Evolutionary conservation across 2,113 vertebrate genomes (phyloP).

Genomic region (Sander lucioperca): DNA sequence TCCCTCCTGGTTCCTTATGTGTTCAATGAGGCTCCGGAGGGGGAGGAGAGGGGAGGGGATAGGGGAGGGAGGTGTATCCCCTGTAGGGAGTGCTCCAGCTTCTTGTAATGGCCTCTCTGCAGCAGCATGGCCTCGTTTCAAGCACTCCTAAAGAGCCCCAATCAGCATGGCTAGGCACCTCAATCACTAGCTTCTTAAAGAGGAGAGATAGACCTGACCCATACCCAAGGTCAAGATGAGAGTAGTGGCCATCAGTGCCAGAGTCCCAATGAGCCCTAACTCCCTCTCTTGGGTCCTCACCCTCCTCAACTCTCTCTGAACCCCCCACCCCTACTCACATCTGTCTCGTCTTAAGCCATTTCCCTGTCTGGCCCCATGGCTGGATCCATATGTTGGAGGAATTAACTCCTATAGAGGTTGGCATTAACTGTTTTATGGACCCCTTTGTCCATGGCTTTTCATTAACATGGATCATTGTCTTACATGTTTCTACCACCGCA

Average conservation of each 20-base stretch:
- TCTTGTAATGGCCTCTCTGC: slow-evolving; percentile 67
- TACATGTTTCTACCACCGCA: slow-evolving; percentile 53
- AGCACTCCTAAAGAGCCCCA: slow-evolving; percentile 65
- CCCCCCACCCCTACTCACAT: slow-evolving; percentile 49
- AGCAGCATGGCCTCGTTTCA: slow-evolving; percentile 44
- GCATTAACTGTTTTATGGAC: slow-evolving; percentile 68
- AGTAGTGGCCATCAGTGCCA: slow-evolving; percentile 51
- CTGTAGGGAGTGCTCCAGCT: slow-evolving; percentile 38
- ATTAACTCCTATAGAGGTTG: slow-evolving; percentile 53
- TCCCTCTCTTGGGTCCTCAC: slow-evolving; percentile 45
- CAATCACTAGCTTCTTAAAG: slow-evolving; percentile 73
- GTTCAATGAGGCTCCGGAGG: slow-evolving; percentile 42
- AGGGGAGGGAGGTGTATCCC: slow-evolving; percentile 51
- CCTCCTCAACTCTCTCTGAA: slow-evolving; percentile 57
- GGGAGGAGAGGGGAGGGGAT: slow-evolving; percentile 36
- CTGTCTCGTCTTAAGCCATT: slow-evolving; percentile 46
- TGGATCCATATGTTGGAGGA: slow-evolving; percentile 67
- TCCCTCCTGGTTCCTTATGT: slow-evolving; percentile 44
- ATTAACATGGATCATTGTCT: slow-evolving; percentile 69
- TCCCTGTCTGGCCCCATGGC: slow-evolving; percentile 54
- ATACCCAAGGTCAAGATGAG: slow-evolving; percentile 50
- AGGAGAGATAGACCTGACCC: slow-evolving; percentile 55
- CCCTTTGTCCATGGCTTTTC: slow-evolving; percentile 64
- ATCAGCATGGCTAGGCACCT: slow-evolving; percentile 68
- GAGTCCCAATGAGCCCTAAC: slow-evolving; percentile 49